These are phyloP conservation scores for Holacanthella duospinosa DNA, from an alignment of 2,888 invertebrate species.

Conservation along the genomic window DNA sequence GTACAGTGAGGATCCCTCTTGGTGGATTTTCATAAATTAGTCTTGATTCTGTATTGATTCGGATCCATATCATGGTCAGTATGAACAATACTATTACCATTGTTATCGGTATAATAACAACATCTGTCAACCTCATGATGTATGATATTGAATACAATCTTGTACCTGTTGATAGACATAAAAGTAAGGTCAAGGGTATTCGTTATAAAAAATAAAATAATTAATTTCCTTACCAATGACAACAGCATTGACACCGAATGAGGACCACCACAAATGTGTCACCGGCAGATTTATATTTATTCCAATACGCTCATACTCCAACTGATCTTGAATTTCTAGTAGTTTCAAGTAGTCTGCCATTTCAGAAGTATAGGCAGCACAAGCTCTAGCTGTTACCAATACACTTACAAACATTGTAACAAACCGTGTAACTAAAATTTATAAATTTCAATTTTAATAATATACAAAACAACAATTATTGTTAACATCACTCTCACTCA, in stretches of 20 bases:
- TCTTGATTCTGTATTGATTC: background rate
- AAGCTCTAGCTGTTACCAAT: background rate
- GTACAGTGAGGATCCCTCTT: background rate
- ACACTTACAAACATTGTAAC: background rate
- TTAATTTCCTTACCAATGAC: background rate
- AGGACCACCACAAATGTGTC: background rate
- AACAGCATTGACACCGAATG: background rate
- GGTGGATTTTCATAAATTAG: constrained; percentile 10
- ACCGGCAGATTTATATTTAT: background rate
- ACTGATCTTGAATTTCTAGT: background rate
- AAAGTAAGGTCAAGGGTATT: background rate
- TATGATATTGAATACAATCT: constrained; percentile 3
- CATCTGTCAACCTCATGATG: background rate
- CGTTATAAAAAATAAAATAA: background rate
- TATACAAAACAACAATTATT: background rate
- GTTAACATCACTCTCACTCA: background rate
- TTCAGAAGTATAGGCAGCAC: background rate
- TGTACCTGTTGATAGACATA: background rate
- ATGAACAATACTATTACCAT: background rate
- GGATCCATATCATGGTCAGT: constrained; percentile 1
- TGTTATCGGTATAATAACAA: background rate
- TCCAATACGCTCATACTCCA: background rate
- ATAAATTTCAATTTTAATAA: background rate
- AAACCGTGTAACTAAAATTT: background rate
- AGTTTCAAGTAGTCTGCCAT: background rate